Base-by-base conservation (phyloP, 2,113 vertebrate species). In the Butorides virescens region DNA sequence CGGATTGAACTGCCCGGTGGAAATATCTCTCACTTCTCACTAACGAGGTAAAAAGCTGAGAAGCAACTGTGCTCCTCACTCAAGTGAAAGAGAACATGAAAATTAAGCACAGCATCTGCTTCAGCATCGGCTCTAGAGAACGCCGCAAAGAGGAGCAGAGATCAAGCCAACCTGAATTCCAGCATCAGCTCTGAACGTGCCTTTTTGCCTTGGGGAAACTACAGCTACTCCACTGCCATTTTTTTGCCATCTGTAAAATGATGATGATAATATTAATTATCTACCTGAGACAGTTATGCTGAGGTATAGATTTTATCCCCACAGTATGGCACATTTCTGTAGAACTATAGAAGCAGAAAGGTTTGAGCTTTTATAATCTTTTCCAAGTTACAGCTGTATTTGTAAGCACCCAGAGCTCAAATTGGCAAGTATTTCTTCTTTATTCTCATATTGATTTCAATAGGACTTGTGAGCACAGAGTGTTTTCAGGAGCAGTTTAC, bases 391-490 rank as follows among this genome's bases (percentile, higher is more conserved):
- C 70, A 93, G 80, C 68, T 84, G 65, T 68, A 89, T 75, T 52
- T 88, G 87, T 91, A 85, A 90, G 86, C 84, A 95, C 61, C 20
- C 70, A 78, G 63, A 90, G 89, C 91, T 91, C 89, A 90, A 79
- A 92, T 7, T 87, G 86, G 84, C 74, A 95, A 92, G 58, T 70
- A 88, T 92, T 91, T 92, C 55, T 88, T 95, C 95, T 92, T 88
- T 75, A 80, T 91, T 95, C 92, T 93, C 89, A 27, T 75, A 92
- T 62, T 86, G 89, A 95, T 94, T 97, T 95, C 95, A 95, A 86
- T 27, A 89, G 89, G 85, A 83, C 71, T 92, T 93, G n/a, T 88
- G 91, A 95, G 92, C 91, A 92, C 58, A 37, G 65, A 89, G 50
- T 63, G 87, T 58, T 97, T 96, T 87, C 62, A 44, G 90, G 76